Percentiles rank a stretch among this genome's conserved stretches.
Evolutionary conservation across 2,888 invertebrate species (phyloP).

Genomic region (Latrodectus elegans): DNA sequence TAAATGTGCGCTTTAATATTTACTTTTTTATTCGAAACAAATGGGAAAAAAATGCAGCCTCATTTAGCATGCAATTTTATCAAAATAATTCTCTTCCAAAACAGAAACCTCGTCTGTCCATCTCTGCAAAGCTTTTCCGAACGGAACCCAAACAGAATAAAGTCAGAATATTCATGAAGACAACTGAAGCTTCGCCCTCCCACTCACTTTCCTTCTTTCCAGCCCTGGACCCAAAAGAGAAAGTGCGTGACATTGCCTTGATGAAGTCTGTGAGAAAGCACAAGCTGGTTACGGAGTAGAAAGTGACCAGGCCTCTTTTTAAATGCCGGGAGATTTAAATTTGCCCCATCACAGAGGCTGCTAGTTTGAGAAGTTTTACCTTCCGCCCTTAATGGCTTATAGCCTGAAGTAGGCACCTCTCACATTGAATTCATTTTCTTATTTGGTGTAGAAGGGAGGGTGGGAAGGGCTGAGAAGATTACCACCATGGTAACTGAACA

Average conservation of each 20-base stretch:
- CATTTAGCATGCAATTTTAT: background rate
- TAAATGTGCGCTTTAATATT: too few relatives aligned
- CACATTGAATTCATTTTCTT: conserved; percentile 40
- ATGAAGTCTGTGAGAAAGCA: conserved; percentile 62
- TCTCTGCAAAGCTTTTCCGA: conserved; percentile 22
- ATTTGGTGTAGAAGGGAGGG: background rate
- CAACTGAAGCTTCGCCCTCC: conserved; percentile 34
- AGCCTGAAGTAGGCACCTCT: conserved; percentile 14
- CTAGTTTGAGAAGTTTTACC: conserved; percentile 50
- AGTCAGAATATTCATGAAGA: conserved; percentile 62
- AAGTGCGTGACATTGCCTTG: conserved; percentile 53
- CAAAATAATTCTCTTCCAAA: too few relatives aligned
- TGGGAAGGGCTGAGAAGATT: conserved; percentile 4
- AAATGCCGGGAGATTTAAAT: conserved; percentile 45
- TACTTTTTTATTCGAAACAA: too few relatives aligned
- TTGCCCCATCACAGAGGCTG: conserved; percentile 31
- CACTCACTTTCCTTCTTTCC: background rate
- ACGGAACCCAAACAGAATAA: conserved; percentile 23
- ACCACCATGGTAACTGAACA: background rate
- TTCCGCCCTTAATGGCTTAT: conserved; percentile 52
- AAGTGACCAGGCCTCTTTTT: conserved; percentile 58
- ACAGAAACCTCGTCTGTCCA: conserved; percentile 2
- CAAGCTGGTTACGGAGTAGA: conserved; percentile 35
- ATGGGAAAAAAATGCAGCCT: background rate
- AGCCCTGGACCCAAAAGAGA: background rate